These are phyloP conservation scores for Catharus ustulatus DNA, from an alignment of 2,797 vertebrate genomes.

Conservation along the genomic window DNA sequence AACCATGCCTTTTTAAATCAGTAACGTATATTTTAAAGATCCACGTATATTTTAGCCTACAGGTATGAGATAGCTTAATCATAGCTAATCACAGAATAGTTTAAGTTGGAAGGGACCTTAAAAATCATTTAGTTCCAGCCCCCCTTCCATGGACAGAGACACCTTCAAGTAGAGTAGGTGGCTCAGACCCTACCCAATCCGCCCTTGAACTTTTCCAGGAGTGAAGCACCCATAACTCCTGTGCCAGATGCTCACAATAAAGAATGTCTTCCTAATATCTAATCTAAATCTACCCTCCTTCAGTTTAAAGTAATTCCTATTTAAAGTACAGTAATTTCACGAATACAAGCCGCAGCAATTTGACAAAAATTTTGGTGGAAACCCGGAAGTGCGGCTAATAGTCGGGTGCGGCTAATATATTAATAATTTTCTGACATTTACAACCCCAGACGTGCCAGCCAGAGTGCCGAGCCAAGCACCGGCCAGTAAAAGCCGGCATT, in stretches of 20 bases:
- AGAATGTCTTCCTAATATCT: not conserved
- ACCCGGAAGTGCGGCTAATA: too few relatives aligned
- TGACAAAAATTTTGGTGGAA: too few relatives aligned
- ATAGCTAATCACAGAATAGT: not conserved
- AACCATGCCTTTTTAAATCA: conserved; percentile 38
- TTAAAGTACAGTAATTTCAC: too few relatives aligned
- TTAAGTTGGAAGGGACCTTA: not conserved
- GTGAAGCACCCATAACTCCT: not conserved
- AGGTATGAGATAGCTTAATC: not conserved
- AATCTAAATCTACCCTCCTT: not conserved
- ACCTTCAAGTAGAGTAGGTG: not conserved
- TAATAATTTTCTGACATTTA: too few relatives aligned
- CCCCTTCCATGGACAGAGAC: not conserved
- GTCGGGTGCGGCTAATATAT: too few relatives aligned
- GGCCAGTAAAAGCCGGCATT: too few relatives aligned
- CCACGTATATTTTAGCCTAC: not conserved
- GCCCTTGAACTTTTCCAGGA: not conserved
- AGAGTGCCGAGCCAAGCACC: too few relatives aligned
- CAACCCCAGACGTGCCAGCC: too few relatives aligned
- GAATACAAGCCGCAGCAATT: too few relatives aligned
- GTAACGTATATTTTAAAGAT: conserved; percentile 2
- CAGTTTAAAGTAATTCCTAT: not conserved
- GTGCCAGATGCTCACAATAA: not conserved
- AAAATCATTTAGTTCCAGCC: not conserved
- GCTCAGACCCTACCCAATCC: not conserved